Conservation (phyloP, 2,888 invertebrate genomes). For the Lacanobia wlatinum region DNA sequence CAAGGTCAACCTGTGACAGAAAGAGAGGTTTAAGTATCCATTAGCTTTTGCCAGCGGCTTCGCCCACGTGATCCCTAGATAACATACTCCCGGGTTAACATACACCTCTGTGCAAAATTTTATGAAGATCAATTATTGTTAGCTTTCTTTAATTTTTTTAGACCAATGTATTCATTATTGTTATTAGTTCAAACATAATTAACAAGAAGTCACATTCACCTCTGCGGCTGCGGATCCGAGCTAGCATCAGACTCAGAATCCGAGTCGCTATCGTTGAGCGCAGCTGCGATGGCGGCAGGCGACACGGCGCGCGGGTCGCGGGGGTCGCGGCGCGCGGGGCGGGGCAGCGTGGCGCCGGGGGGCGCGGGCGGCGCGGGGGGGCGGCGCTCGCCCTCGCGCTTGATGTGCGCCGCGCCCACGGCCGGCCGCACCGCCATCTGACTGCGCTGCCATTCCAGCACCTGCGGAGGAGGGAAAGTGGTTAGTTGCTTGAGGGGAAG, state of each 20-base stretch:
- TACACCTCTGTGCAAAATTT: no score
- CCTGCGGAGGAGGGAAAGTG: constrained; percentile 68
- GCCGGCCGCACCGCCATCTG: constrained; percentile 82
- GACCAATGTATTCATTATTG: no score
- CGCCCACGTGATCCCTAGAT: no score
- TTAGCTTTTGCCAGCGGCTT: no score
- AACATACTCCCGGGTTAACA: no score
- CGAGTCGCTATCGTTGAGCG: constrained; percentile 77
- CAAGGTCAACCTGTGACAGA: constrained; percentile 92
- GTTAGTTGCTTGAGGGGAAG: no score
- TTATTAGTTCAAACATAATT: no score
- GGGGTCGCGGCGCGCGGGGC: constrained; percentile 88
- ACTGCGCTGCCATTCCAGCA: constrained; percentile 89
- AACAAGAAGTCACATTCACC: constrained; percentile 52
- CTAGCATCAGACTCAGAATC: constrained; percentile 78
- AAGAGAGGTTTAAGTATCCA: no score
- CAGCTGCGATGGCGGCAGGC: constrained; percentile 81
- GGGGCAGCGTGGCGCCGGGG: constrained; percentile 76
- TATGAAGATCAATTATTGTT: background rate
- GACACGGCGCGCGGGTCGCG: constrained; percentile 85
- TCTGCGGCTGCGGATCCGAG: constrained; percentile 75
- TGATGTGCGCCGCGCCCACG: constrained; percentile 77
- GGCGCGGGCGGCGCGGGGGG: constrained; percentile 74
- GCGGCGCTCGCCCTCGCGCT: constrained; percentile 79
- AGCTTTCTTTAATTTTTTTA: background rate